Base-by-base conservation (phyloP, 1,140 invertebrate genomes). In the Papilio polyxenes region DNA sequence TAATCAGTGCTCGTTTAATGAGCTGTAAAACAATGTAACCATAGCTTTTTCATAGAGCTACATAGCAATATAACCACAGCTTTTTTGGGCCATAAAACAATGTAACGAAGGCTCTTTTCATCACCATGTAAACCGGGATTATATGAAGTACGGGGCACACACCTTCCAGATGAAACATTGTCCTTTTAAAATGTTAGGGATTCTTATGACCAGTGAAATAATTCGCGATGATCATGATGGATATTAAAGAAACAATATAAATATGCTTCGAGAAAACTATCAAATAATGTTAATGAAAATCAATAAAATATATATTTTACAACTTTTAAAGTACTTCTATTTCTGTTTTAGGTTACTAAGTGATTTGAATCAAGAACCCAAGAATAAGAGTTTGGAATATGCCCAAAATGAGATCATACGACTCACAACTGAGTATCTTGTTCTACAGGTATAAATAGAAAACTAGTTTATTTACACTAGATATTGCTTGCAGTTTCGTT, bases 351-450 rank as follows among this genome's bases (percentile, higher is more conserved):
- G 97, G 90, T 92, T 98, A 40, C 89, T 97, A 6, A 96, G 96
- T 4, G 97, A 97, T 89, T 90, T 98, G 13, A 96, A 95, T 59
- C 95, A 95, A 83, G 94, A 95, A 6, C 96, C 97, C 0, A 96
- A 97, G 89, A 96, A 96, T 17, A 97, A 97, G 87, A 96, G 96
- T 37, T 97, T 98, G 85, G 96, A 97, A 40, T 97, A 96, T 76
- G 96, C 98, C 93, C 97, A 98, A 86, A 96, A 97, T 88, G 97
- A 98, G 94, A 97, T 98, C 75, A 96, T 96, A 3, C 93, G 97
- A 85, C 89, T 98, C 20, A 97, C 97, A 0, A 95, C 96, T 7
- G 98, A 98, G 92, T 98, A 98, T 93, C 92, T 98, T 87, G 96
- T 94, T 20, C 85, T 95, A 79, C 97, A 95, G 95, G 95, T 95